phyloP scores from a whole-genome alignment of 2,797 vertebrate species.

The Phoebastria nigripes region DNA sequence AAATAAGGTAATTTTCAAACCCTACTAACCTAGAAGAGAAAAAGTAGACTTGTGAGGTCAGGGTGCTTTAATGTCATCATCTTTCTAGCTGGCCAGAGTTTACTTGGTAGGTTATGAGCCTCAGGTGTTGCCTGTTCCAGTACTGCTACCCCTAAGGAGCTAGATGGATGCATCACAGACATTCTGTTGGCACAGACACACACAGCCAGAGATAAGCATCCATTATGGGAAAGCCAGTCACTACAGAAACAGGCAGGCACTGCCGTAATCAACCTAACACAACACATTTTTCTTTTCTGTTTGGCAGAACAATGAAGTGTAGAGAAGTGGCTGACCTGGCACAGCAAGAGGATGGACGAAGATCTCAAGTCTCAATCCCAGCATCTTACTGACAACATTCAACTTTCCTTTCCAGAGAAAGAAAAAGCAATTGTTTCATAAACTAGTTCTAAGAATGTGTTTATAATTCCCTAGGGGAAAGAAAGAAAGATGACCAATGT shows the following conservation, averaged over 20 bases:
- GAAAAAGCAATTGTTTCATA: not conserved
- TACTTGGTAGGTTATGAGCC: not conserved
- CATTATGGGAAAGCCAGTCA: not conserved
- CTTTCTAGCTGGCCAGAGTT: not conserved
- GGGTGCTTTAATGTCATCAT: not conserved
- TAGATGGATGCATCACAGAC: not conserved
- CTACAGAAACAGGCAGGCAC: not conserved
- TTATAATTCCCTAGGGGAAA: not conserved
- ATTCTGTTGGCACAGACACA: not conserved
- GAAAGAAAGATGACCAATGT: not conserved
- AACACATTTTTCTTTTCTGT: not conserved
- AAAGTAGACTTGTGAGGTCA: not conserved
- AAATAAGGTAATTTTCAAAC: not conserved
- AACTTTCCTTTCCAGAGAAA: not conserved
- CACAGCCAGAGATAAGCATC: not conserved
- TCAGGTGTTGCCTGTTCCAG: not conserved
- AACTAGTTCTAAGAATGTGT: not conserved
- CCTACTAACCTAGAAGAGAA: not conserved
- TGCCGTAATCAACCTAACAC: fast-evolving
- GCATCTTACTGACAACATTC: not conserved
- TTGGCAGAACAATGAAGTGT: not conserved
- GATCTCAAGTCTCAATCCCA: not conserved
- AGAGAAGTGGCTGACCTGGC: not conserved
- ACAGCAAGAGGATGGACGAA: not conserved
- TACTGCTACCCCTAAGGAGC: not conserved